Conservation (phyloP, 2,113 vertebrate genomes). For the Crotalus tigris region DNA sequence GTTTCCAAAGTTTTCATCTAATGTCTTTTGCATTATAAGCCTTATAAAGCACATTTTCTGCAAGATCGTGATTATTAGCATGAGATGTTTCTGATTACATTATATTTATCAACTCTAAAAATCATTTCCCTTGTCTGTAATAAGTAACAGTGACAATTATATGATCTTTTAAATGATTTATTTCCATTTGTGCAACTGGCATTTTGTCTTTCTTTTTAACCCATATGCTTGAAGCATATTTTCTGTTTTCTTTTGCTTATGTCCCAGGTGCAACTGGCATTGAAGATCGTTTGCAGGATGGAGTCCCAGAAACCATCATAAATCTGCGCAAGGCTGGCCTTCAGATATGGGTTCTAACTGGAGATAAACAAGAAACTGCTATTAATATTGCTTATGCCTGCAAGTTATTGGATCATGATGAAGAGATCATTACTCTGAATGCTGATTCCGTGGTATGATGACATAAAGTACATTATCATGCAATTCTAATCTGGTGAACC, state of each 20-base stretch:
- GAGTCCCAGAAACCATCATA: slow-evolving; percentile 91
- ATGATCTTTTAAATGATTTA: background rate
- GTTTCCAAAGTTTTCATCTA: background rate
- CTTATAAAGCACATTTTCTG: background rate
- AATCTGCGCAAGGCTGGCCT: slow-evolving; percentile 87
- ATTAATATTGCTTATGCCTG: slow-evolving; percentile 94
- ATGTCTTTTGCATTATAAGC: background rate
- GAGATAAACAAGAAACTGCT: slow-evolving; percentile 97
- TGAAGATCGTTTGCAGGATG: slow-evolving; percentile 94
- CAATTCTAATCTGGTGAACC: background rate
- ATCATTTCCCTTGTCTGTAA: background rate
- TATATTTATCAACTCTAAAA: background rate
- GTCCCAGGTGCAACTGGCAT: slow-evolving; percentile 90
- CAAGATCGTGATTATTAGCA: background rate
- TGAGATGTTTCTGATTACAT: background rate
- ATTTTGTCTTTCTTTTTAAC: background rate
- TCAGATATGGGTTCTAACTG: slow-evolving; percentile 96
- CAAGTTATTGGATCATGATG: slow-evolving; percentile 89
- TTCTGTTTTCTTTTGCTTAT: background rate
- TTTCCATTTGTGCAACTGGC: background rate
- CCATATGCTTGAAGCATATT: background rate
- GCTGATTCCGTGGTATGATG: slow-evolving; percentile 85
- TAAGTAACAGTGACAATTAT: background rate
- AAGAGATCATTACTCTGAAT: slow-evolving; percentile 91
- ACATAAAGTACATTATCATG: background rate